A percentile compares a stretch with the other conserved stretches of the same genome.
phyloP scores from a whole-genome alignment of 1,140 invertebrate genomes.

The Aphidius gifuensis region DNA sequence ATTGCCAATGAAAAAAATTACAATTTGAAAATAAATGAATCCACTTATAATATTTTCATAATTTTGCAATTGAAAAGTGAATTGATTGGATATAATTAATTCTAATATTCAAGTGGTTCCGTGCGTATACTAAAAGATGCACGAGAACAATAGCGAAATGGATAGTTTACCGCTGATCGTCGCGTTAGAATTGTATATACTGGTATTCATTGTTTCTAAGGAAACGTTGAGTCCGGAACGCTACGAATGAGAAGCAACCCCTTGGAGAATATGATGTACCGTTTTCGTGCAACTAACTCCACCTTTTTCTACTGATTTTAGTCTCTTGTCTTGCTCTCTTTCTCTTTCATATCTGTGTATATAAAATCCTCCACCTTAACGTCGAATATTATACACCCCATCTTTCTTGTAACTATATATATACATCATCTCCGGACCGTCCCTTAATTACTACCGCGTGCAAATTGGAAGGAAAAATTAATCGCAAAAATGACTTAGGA shows the following conservation, averaged over 20 bases:
- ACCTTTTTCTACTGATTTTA: slow-evolving; percentile 22
- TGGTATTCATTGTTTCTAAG: slow-evolving; percentile 50
- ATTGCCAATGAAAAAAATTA: too few relatives aligned
- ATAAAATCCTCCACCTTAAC: not conserved
- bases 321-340: slow-evolving; percentile 29
- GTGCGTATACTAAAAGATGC: not conserved
- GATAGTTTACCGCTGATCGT: slow-evolving; percentile 21
- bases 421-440: slow-evolving; percentile 33
- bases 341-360: slow-evolving; percentile 3
- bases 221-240: slow-evolving; percentile 26
- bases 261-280: slow-evolving; percentile 10
- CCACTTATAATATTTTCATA: too few relatives aligned
- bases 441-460: slow-evolving; percentile 58
- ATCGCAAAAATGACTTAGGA: slow-evolving; percentile 59
- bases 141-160: slow-evolving; percentile 17
- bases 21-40: too few relatives aligned
- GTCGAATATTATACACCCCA: not conserved
- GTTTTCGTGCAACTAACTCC: slow-evolving; percentile 28
- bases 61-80: too few relatives aligned
- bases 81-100: not conserved
- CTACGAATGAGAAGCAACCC: not conserved
- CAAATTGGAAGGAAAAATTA: slow-evolving; percentile 60
- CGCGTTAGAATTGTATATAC: not conserved
- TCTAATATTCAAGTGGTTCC: not conserved
- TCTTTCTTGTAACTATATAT: not conserved